Conservation (phyloP, 1,140 invertebrate species). For the Drosophila sp. region DNA sequence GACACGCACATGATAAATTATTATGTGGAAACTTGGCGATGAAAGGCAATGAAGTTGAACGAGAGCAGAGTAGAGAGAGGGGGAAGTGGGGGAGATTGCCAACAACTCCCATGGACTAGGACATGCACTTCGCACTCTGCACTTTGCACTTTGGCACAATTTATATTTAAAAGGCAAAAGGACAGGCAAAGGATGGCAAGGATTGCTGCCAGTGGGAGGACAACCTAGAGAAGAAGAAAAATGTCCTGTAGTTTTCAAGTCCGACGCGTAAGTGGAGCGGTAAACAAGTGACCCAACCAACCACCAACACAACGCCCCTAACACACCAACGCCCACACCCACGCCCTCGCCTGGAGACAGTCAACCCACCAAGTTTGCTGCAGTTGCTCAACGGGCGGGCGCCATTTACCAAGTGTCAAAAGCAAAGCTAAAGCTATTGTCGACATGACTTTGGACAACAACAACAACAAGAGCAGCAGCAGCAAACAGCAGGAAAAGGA, state of each 20-base stretch:
- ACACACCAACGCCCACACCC: slow-evolving; percentile 6
- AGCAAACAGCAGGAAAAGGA: neutral
- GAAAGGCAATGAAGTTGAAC: slow-evolving; percentile 47
- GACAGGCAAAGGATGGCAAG: slow-evolving; percentile 11
- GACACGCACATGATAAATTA: slow-evolving; percentile 71
- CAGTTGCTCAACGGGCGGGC: slow-evolving; percentile 75
- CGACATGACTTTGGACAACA: slow-evolving; percentile 80
- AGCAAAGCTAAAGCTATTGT: slow-evolving; percentile 82
- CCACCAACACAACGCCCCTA: slow-evolving; percentile 6
- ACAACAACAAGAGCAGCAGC: slow-evolving; percentile 45
- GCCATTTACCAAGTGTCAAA: slow-evolving; percentile 82
- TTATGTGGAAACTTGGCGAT: slow-evolving; percentile 54
- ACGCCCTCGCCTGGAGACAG: slow-evolving; percentile 18
- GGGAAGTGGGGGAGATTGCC: slow-evolving; percentile 1
- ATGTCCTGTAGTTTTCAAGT: slow-evolving; percentile 57
- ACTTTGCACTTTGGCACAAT: slow-evolving; percentile 57
- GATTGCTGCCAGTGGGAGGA: slow-evolving; percentile 14
- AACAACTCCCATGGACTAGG: slow-evolving; percentile 3
- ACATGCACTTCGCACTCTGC: slow-evolving; percentile 42
- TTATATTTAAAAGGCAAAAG: slow-evolving; percentile 56
- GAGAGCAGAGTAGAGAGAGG: neutral
- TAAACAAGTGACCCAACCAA: slow-evolving; percentile 69
- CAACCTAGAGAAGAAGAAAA: slow-evolving; percentile 39
- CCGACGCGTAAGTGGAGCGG: slow-evolving; percentile 70
- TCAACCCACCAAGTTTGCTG: slow-evolving; percentile 54